Evolutionary conservation across 2,888 invertebrate genomes (phyloP), one percentile per base, ranked within the genome.

Genomic region (Drosophila algonquin): DNA sequence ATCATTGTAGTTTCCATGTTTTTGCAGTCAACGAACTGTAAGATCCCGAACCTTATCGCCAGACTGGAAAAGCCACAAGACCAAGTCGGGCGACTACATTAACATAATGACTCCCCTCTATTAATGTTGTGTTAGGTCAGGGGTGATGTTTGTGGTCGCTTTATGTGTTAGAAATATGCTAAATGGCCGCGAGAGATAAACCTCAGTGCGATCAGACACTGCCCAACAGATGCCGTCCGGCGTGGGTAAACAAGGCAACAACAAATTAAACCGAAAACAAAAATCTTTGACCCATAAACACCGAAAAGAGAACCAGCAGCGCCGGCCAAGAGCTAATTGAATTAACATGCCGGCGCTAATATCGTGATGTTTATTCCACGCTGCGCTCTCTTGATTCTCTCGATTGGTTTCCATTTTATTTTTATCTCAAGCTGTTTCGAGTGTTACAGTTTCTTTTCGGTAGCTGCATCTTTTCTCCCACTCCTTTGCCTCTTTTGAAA

Each of bases 341-440:
- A 82, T 87, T 85, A 87, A 70, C 87, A 75, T 48, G 9, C 21
- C 27, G 55, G 32, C 74, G 73, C 75, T 77, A 82, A 87, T 75
- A 69, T 55, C 51, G 55, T 58, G 54, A 53, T 8, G 40, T 16
- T 51, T 40, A n/a, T 63, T 52, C 35, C 14, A 2, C 40, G 40
- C 40, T 52, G 24, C 14, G 40, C 40, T 52, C 35, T 21, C 27
- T 50, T 53, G 40, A 47, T 44, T 50, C 53, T 27, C 57, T 53
- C 46, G 47, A 61, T 61, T 57, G 54, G 10, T 45, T 54, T 63
- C 57, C 53, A 44, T 68, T 71, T 76, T 79, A 79, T 83, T 83
- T 79, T 74, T 82, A 77, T 73, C 77, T 73, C 56, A 47, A 24
- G n/a, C 62, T 56, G 57, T 81, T 81, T 47, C 24, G 52, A 60